These are phyloP conservation scores for Ophiodon elongatus DNA, from an alignment of 2,113 vertebrate genomes.

Conservation along the genomic window DNA sequence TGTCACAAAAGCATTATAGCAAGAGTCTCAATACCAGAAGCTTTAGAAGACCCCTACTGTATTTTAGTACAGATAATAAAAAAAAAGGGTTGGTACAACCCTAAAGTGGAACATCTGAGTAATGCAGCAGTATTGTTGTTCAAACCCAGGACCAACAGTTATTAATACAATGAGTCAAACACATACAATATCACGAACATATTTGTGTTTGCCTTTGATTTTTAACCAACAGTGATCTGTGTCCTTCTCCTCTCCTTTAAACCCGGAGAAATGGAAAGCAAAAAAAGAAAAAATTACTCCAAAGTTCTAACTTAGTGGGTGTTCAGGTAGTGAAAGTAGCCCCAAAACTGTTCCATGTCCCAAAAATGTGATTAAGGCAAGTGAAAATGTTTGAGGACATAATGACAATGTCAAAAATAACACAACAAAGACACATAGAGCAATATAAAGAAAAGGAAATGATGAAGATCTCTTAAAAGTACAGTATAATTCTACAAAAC, in stretches of 20 bases:
- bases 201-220: background rate
- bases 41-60: conserved; percentile 28
- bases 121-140: conserved; percentile 21
- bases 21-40: conserved; percentile 40
- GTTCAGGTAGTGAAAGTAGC: background rate
- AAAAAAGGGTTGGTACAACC: conserved; percentile 9
- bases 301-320: background rate
- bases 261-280: conserved; percentile 19
- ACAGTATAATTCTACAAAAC: conserved; percentile 10
- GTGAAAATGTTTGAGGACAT: conserved; percentile 10
- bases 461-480: background rate
- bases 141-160: conserved; percentile 16
- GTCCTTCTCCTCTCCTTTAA: conserved; percentile 48
- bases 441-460: conserved; percentile 12
- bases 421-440: background rate
- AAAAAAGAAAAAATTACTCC: background rate
- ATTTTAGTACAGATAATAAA: conserved; percentile 37
- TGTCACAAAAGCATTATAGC: conserved; percentile 40
- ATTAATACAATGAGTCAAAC: conserved; percentile 14
- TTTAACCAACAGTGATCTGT: background rate
- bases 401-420: background rate
- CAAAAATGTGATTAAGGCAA: conserved; percentile 27
- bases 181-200: conserved; percentile 8
- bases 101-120: conserved; percentile 22
- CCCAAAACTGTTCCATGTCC: conserved; percentile 9